A percentile compares a stretch with the other conserved stretches of the same genome.
phyloP scores from a whole-genome alignment of 2,113 vertebrate species.

The Alosa alosa region DNA sequence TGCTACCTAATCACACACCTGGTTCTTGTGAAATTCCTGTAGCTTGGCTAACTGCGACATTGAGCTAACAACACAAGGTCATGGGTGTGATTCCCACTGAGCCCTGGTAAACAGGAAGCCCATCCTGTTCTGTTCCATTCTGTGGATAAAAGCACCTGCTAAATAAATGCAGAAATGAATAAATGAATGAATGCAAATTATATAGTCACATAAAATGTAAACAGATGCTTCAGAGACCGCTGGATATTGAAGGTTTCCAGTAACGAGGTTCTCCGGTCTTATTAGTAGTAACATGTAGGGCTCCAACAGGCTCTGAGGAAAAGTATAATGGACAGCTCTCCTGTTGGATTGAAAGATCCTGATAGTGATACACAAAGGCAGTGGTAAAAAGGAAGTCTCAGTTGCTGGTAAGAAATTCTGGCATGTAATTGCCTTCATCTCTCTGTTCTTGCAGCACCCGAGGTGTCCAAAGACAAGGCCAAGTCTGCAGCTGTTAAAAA shows the following conservation, averaged over 20 bases:
- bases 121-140: background rate
- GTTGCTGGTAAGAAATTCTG: background rate
- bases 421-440: background rate
- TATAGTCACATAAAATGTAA: background rate
- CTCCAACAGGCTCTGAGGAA: background rate
- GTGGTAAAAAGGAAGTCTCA: background rate
- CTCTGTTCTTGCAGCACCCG: constrained; percentile 34
- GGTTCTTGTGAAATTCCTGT: background rate
- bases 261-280: background rate
- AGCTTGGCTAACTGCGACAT: background rate
- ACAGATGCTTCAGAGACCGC: background rate
- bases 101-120: background rate
- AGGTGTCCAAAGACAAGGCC: constrained; percentile 41
- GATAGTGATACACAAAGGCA: background rate
- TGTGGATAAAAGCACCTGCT: background rate
- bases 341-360: background rate
- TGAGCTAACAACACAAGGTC: background rate
- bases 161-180: background rate
- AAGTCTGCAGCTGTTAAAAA: constrained; percentile 45
- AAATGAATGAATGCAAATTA: background rate
- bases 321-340: background rate
- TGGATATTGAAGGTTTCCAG: background rate
- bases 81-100: background rate
- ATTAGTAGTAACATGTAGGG: too few relatives aligned
- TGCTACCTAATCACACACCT: background rate